Base-by-base conservation (phyloP, 2,113 vertebrate genomes). In the Heterocephalus glaber region DNA sequence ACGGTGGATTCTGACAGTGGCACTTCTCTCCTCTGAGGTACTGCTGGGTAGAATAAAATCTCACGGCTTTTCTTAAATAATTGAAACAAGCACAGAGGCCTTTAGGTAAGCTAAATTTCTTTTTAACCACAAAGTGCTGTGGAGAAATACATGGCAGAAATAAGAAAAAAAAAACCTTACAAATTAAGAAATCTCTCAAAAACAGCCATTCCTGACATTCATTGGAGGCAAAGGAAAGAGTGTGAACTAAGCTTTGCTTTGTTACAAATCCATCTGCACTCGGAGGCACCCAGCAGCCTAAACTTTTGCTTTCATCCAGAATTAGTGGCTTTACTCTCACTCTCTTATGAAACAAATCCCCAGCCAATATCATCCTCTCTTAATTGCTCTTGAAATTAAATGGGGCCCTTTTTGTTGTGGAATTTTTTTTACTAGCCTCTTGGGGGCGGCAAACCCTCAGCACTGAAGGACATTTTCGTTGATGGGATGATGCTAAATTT, bases 381-480 rank as follows among this genome's bases (percentile, higher is more conserved):
- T 63, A 54, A 52, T 35, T 35, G 76, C 33, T 79, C 17, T 79
- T 10, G 35, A 41, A 82, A 58, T 58, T 83, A 19, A 61, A 61
- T 22, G 17, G 17, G 2, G 3, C 28, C 38, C n/a, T 81, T 86
- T 94, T 33, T 1, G 35, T 70, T 61, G 38, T 80, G 41, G n/a
- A 72, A 91, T 92, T 52, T 88, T 49, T 97, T 63, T 19, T 86
- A 80, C 95, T 96, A 72, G 89, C 97, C 98, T 98, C 97, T 97
- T 95, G 98, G 96, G 97, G 97, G 97, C 98, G 98, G 98, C 98
- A 98, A 54, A 91, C 58, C 68, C 96, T 97, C 77, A 96, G 80
- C 80, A 49, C 96, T 86, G 86, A 54, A 94, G n/a, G 72, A 1
- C 0, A 28, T 95, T 92, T 66, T 91, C 90, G 47, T 74, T 80